phyloP scores from a whole-genome alignment of 2,888 invertebrate genomes.

The Hirtodrosophila trivittata region DNA sequence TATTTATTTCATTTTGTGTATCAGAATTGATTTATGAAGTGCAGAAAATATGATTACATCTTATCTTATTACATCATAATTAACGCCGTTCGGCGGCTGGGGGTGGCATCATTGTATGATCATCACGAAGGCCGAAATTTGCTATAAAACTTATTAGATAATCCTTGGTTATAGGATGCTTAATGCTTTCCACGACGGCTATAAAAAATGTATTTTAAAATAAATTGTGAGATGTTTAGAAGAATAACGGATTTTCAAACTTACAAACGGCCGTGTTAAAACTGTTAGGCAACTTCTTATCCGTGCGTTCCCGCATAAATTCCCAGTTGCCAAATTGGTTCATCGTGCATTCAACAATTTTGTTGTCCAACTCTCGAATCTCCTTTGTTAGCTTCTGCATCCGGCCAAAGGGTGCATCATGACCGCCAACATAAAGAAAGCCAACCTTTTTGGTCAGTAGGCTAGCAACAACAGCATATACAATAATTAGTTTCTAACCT shows the following conservation, averaged over 20 bases:
- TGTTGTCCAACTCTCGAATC: constrained; percentile 91
- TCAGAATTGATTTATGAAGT: no score
- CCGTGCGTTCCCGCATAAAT: constrained; percentile 97
- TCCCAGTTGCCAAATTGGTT: constrained; percentile 91
- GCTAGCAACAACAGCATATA: constrained; percentile 84
- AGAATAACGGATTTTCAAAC: constrained; percentile 76
- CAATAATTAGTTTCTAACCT: neutral
- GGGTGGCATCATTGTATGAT: constrained; percentile 90
- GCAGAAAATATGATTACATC: no score
- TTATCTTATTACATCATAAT: no score
- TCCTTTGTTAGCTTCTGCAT: constrained; percentile 91
- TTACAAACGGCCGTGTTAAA: constrained; percentile 88
- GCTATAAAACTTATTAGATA: constrained; percentile 90
- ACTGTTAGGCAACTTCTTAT: constrained; percentile 98
- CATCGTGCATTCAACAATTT: constrained; percentile 97
- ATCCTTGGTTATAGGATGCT: constrained; percentile 93
- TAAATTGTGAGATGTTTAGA: neutral
- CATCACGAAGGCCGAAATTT: constrained; percentile 87
- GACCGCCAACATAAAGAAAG: constrained; percentile 91
- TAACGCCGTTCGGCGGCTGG: constrained; percentile 65
- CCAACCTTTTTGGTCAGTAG: constrained; percentile 89
- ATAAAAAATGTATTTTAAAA: constrained; percentile 72
- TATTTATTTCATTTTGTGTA: no score
- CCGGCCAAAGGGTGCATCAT: constrained; percentile 87
- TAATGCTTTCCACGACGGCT: constrained; percentile 94